These are phyloP conservation scores for Trematomus loennbergii DNA, from an alignment of 2,113 vertebrate genomes.

Conservation along the genomic window DNA sequence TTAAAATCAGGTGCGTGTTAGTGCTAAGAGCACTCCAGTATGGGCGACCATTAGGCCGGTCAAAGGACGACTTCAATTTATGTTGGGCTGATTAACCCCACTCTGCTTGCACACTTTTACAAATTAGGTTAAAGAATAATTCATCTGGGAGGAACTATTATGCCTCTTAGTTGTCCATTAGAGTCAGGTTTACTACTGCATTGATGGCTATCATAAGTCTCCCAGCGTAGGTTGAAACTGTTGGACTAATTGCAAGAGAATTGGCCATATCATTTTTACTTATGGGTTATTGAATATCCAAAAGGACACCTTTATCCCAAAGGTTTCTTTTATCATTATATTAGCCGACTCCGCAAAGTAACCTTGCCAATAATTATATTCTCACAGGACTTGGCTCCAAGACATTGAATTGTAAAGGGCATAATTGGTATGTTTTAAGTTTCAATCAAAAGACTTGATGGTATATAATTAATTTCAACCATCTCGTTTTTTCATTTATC, in stretches of 20 bases:
- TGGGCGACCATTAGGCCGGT: conserved; percentile 59
- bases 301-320: conserved; percentile 43
- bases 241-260: conserved; percentile 65
- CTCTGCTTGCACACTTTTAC: conserved; percentile 55
- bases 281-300: conserved; percentile 52
- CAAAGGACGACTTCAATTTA: conserved; percentile 75
- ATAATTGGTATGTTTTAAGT: conserved; percentile 51
- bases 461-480: conserved; percentile 29
- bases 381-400: conserved; percentile 18
- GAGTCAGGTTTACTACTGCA: conserved; percentile 66
- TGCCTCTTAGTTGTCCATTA: conserved; percentile 78
- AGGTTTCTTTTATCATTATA: conserved; percentile 32
- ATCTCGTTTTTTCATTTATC: conserved; percentile 56
- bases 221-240: conserved; percentile 51
- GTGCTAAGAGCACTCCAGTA: conserved; percentile 41
- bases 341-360: conserved; percentile 40
- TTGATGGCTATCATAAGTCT: conserved; percentile 75
- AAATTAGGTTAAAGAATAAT: conserved; percentile 67
- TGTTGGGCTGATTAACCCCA: conserved; percentile 75
- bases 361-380: conserved; percentile 45
- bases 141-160: conserved; percentile 73
- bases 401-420: conserved; percentile 20
- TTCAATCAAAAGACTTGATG: conserved; percentile 50
- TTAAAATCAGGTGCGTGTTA: conserved; percentile 49
- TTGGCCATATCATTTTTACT: conserved; percentile 47